Evolutionary conservation across 2,797 vertebrate species (phyloP).

Genomic region (Carduelis carduelis): DNA sequence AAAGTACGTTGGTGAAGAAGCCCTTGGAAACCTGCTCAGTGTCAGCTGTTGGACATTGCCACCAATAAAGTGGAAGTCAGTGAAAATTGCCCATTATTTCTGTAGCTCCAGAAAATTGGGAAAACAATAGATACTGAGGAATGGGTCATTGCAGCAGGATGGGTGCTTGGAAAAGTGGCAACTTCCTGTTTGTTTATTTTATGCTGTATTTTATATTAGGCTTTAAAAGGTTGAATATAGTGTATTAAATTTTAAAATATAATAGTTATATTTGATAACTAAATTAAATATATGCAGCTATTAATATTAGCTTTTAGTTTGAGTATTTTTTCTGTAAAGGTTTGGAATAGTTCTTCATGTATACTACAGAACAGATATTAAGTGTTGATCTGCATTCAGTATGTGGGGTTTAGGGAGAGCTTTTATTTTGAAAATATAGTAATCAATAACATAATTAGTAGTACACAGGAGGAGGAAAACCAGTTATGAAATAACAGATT

Average conservation of each 20-base stretch:
- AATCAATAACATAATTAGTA: not conserved
- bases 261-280: not conserved
- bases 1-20: not conserved
- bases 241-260: not conserved
- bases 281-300: not conserved
- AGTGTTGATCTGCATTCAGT: not conserved
- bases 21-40: not conserved
- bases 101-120: not conserved
- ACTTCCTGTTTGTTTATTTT: not conserved
- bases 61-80: not conserved
- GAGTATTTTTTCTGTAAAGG: not conserved
- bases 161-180: not conserved
- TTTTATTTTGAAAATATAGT: not conserved
- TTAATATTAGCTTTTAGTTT: not conserved
- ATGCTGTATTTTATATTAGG: not conserved
- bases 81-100: not conserved
- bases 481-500: not conserved
- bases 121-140: not conserved
- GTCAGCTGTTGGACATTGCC: not conserved
- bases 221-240: not conserved
- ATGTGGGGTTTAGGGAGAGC: not conserved
- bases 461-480: not conserved
- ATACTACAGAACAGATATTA: not conserved
- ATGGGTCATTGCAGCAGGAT: accelerated
- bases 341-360: not conserved